Conservation (phyloP, 2,888 invertebrate species). For the Phortica okadai region DNA sequence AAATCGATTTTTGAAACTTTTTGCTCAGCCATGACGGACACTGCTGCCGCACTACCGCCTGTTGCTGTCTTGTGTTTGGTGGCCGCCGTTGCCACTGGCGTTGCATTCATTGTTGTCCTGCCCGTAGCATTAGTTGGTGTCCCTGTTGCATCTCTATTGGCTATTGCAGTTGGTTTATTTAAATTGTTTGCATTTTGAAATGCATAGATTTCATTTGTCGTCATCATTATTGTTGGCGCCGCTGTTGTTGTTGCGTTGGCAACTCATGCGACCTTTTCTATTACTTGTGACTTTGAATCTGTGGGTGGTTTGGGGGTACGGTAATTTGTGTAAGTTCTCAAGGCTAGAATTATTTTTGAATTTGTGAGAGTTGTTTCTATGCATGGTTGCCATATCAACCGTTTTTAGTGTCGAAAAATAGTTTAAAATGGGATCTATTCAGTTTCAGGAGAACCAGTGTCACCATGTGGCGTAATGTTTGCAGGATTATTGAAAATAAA, state of each 20-base stretch:
- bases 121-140: constrained; percentile 2
- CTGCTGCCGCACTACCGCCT: constrained; percentile 21
- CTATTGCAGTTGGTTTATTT: constrained; percentile 34
- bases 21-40: background rate
- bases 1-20: constrained; percentile 41
- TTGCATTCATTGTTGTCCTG: background rate
- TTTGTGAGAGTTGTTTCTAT: too few relatives aligned
- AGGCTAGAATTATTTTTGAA: too few relatives aligned
- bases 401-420: too few relatives aligned
- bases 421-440: too few relatives aligned
- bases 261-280: too few relatives aligned
- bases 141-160: constrained; percentile 12
- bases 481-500: too few relatives aligned
- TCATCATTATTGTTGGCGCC: background rate
- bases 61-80: constrained; percentile 25
- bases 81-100: background rate
- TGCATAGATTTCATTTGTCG: constrained; percentile 4
- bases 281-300: too few relatives aligned
- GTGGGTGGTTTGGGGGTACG: too few relatives aligned
- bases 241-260: constrained; percentile 17
- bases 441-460: too few relatives aligned
- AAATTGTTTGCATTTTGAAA: constrained; percentile 15
- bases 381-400: too few relatives aligned
- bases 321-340: too few relatives aligned
- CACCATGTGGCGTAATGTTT: too few relatives aligned